phyloP scores from a whole-genome alignment of 2,797 vertebrate species.

The Lepus oiostolus region DNA sequence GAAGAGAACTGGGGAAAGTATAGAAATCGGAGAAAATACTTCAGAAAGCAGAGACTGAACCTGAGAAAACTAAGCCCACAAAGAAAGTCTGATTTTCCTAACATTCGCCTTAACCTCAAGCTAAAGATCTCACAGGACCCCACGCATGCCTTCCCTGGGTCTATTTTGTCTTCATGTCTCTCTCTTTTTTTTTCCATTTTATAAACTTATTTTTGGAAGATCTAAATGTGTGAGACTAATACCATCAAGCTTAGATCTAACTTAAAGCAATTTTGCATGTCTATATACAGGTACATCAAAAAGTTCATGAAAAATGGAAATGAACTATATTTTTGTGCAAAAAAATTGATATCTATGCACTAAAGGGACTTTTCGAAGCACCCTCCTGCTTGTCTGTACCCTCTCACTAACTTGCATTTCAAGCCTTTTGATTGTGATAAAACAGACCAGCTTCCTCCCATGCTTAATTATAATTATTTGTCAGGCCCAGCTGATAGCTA shows the following conservation, averaged over 20 bases:
- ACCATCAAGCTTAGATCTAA: neutral
- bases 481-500: neutral
- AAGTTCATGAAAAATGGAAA: too few species aligned
- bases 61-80: neutral
- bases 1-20: neutral
- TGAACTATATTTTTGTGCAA: too few species aligned
- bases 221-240: neutral
- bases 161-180: neutral
- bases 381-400: neutral
- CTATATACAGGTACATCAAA: neutral
- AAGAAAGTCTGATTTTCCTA: neutral
- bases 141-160: neutral
- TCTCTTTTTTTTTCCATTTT: neutral
- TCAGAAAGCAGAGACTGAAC: neutral
- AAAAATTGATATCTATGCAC: too few species aligned
- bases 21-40: neutral
- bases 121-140: neutral
- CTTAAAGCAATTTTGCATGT: neutral
- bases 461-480: constrained; percentile 7
- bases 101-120: neutral
- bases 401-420: constrained; percentile 13
- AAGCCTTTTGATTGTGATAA: neutral
- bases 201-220: neutral
- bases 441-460: neutral
- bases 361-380: too few species aligned